phyloP scores from a whole-genome alignment of 2,888 invertebrate species.

The Ophion ventricosus region DNA sequence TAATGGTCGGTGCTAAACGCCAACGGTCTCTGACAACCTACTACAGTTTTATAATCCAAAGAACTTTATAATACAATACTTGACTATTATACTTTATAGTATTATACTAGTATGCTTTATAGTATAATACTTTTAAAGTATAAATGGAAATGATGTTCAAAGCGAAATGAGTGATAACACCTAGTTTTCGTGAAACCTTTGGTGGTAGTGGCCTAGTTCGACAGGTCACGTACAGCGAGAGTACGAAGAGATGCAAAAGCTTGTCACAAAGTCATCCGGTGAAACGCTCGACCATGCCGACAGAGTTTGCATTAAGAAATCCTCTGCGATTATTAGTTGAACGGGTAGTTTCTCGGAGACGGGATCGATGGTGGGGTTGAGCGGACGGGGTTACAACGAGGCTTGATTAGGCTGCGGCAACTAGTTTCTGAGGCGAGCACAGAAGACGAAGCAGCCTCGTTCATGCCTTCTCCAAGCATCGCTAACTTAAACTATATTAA shows the following conservation, averaged over 20 bases:
- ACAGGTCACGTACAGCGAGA: conserved; percentile 1
- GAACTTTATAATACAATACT: no score
- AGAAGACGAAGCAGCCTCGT: conserved; percentile 50
- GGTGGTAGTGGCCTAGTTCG: background rate
- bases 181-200: background rate
- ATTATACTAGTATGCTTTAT: no score
- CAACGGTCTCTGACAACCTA: background rate
- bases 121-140: background rate
- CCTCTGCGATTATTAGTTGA: conserved; percentile 81
- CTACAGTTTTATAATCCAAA: background rate
- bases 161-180: background rate
- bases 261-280: conserved; percentile 43
- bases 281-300: conserved; percentile 45
- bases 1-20: no score
- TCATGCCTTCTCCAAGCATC: conserved; percentile 59
- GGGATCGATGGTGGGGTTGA: conserved; percentile 28
- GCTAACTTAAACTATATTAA: conserved; percentile 82
- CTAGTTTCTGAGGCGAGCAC: conserved; percentile 75
- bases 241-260: conserved; percentile 25
- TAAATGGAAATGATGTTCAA: background rate
- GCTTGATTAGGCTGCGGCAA: conserved; percentile 81
- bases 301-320: conserved; percentile 78
- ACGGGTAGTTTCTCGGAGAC: conserved; percentile 77
- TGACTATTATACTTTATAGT: no score
- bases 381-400: conserved; percentile 76